Percentiles rank a stretch among this genome's conserved stretches.
Evolutionary conservation across 1,140 invertebrate species (phyloP).

Genomic region (Drosophila bifasciata): DNA sequence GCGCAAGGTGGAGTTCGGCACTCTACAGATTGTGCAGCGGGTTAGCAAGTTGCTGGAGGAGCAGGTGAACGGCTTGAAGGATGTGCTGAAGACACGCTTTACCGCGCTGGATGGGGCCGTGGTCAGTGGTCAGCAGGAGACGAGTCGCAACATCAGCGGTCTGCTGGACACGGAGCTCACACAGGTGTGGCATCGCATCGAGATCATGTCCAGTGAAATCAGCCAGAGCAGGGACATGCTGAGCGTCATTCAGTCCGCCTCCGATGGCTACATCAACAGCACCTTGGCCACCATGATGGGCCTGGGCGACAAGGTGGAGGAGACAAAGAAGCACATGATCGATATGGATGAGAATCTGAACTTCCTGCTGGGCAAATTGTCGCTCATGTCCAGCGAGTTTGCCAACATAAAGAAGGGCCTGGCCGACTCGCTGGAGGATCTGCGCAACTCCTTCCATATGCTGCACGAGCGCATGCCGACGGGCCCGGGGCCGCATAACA

Average conservation of each 20-base stretch:
- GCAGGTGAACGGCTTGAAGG: constrained; percentile 88
- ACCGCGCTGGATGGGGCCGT: constrained; percentile 89
- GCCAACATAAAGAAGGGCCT: constrained; percentile 91
- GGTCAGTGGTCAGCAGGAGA: constrained; percentile 89
- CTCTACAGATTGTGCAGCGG: constrained; percentile 93
- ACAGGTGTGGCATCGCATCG: constrained; percentile 94
- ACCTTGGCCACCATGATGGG: constrained; percentile 92
- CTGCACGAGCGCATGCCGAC: constrained; percentile 87
- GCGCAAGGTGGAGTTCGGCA: constrained; percentile 92
- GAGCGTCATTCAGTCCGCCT: constrained; percentile 91
- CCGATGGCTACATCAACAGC: constrained; percentile 92
- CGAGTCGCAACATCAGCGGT: constrained; percentile 89
- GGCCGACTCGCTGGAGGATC: constrained; percentile 89
- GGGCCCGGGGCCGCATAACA: constrained; percentile 53
- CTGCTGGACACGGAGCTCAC: constrained; percentile 93
- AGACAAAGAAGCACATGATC: constrained; percentile 91
- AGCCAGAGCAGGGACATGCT: constrained; percentile 90
- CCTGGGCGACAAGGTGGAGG: constrained; percentile 91
- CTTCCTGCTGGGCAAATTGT: constrained; percentile 91
- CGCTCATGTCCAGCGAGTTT: constrained; percentile 93
- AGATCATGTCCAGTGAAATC: constrained; percentile 94
- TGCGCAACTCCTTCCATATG: constrained; percentile 88
- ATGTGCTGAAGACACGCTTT: constrained; percentile 88
- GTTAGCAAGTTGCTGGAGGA: constrained; percentile 89
- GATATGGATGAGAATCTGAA: constrained; percentile 94